Evolutionary conservation across 1,140 invertebrate genomes (phyloP).

Genomic region (Oncopeltus fasciatus): DNA sequence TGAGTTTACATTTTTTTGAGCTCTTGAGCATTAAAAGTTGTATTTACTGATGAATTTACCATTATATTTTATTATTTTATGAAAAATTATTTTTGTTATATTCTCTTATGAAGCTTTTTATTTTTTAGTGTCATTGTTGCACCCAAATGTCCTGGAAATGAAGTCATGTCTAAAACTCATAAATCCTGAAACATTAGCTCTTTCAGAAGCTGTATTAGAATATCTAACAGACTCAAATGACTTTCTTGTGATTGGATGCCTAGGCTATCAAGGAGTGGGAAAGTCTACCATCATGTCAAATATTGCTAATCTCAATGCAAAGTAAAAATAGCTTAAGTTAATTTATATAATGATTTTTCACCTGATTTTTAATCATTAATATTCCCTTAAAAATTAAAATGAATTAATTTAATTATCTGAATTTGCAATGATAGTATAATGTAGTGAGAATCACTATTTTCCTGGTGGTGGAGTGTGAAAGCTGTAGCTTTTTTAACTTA

Average conservation of each 20-base stretch:
- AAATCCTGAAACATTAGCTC: conserved; percentile 41
- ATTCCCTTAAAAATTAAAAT: too few relatives aligned
- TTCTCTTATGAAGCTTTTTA: conserved; percentile 5
- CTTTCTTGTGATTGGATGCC: conserved; percentile 66
- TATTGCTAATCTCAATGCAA: conserved; percentile 13
- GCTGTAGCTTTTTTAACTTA: too few relatives aligned
- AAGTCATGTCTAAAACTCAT: conserved; percentile 45
- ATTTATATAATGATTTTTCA: too few relatives aligned
- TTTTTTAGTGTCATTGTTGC: conserved; percentile 24
- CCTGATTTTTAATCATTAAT: too few relatives aligned
- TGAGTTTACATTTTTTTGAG: too few relatives aligned
- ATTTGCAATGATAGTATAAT: too few relatives aligned
- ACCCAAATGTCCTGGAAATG: conserved; percentile 35
- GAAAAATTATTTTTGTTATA: background rate
- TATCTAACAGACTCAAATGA: conserved; percentile 66
- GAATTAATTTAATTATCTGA: too few relatives aligned
- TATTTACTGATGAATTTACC: background rate
- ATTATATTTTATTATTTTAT: background rate
- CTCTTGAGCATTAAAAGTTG: too few relatives aligned
- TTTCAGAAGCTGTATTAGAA: conserved; percentile 45
- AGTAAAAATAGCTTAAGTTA: background rate
- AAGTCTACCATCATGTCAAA: conserved; percentile 77
- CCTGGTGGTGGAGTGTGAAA: too few relatives aligned
- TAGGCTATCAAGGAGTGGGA: conserved; percentile 64
- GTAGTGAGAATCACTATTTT: too few relatives aligned